These are phyloP conservation scores for Charadrius vociferus DNA, from an alignment of 2,113 vertebrate species.

Conservation along the genomic window DNA sequence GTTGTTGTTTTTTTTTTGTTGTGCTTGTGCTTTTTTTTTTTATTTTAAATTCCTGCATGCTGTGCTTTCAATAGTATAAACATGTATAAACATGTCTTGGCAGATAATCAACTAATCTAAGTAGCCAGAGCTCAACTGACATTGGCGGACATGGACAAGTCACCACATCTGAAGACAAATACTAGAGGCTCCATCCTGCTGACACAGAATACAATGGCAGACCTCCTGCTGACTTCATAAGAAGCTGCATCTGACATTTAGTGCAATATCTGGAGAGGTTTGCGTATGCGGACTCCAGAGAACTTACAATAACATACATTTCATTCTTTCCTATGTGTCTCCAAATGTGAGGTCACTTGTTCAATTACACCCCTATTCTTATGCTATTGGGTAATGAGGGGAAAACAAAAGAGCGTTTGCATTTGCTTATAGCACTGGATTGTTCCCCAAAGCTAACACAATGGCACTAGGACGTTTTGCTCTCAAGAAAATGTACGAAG, in stretches of 20 bases:
- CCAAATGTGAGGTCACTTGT: slow-evolving; percentile 37
- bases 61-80: background rate
- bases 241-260: slow-evolving; percentile 18
- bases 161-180: background rate
- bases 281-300: background rate
- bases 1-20: background rate
- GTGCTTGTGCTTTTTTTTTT: background rate
- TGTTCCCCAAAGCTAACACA: slow-evolving; percentile 27
- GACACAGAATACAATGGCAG: slow-evolving; percentile 34
- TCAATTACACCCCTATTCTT: slow-evolving; percentile 41
- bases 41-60: background rate
- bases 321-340: slow-evolving; percentile 23
- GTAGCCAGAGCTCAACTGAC: background rate
- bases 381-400: background rate
- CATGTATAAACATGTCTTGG: background rate
- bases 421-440: slow-evolving; percentile 39
- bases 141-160: background rate
- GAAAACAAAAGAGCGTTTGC: slow-evolving; percentile 31
- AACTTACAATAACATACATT: slow-evolving; percentile 10
- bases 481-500: slow-evolving; percentile 37
- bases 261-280: background rate
- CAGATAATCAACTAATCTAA: background rate
- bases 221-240: background rate
- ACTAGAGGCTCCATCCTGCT: background rate
- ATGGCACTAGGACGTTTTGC: slow-evolving; percentile 33